phyloP scores from a whole-genome alignment of 2,888 invertebrate genomes.

The Nemapogon koenigi region DNA sequence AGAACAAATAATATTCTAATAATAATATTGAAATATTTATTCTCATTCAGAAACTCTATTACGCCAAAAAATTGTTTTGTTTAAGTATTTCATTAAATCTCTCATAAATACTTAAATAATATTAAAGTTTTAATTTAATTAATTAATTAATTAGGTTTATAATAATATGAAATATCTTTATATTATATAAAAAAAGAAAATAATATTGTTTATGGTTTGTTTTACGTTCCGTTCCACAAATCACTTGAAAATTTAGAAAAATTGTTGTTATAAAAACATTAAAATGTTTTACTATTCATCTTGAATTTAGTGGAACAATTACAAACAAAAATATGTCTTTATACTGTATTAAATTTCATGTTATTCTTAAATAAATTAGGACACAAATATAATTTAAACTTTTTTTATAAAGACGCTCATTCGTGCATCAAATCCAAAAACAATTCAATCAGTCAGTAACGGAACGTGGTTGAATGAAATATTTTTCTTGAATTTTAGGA shows the following conservation, averaged over 20 bases:
- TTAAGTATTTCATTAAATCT: background rate
- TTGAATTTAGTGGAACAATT: too few relatives aligned
- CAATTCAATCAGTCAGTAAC: constrained; percentile 28
- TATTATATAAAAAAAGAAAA: too few relatives aligned
- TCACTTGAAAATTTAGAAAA: background rate
- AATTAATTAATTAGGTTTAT: background rate
- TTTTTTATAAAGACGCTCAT: too few relatives aligned
- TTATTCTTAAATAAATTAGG: background rate
- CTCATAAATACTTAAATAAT: background rate
- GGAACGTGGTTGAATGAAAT: constrained; percentile 56
- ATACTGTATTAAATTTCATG: background rate
- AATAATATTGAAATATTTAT: background rate
- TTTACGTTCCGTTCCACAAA: constrained; percentile 30
- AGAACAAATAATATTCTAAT: background rate
- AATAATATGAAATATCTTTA: background rate
- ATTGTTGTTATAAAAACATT: too few relatives aligned
- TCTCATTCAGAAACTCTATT: too few relatives aligned
- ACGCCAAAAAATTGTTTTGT: too few relatives aligned
- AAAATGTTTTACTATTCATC: too few relatives aligned
- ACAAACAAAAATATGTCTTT: too few relatives aligned
- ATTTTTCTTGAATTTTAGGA: constrained; percentile 53
- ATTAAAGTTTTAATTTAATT: background rate
- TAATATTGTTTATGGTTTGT: constrained; percentile 29
- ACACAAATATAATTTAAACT: background rate
- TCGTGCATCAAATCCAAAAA: too few relatives aligned